Percentiles rank a stretch among this genome's conserved stretches.
Conservation (phyloP, 2,888 invertebrate genomes). For the Eupsilia transversa region DNA sequence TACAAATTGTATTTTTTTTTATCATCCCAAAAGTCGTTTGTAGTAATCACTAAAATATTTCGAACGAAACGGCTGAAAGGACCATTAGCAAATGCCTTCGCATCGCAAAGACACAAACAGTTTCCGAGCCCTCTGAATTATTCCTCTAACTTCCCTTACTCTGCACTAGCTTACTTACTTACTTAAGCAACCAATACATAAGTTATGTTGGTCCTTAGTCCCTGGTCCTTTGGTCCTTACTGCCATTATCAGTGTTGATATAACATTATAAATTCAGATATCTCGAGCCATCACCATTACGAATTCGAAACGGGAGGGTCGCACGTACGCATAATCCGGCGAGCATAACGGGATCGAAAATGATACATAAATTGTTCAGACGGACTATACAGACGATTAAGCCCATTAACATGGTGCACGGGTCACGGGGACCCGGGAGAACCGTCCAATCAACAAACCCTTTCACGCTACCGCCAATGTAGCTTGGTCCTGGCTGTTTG, state of each 20-base stretch:
- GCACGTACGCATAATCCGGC: slow-evolving; percentile 84
- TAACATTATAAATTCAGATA: slow-evolving; percentile 83
- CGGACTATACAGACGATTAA: slow-evolving; percentile 89
- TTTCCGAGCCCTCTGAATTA: slow-evolving; percentile 49
- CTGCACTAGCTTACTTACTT: slow-evolving; percentile 44
- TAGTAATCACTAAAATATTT: slow-evolving; percentile 54
- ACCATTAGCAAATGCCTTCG: slow-evolving; percentile 53
- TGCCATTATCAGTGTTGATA: slow-evolving; percentile 72
- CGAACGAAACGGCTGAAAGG: slow-evolving; percentile 27
- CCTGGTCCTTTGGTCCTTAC: slow-evolving; percentile 34
- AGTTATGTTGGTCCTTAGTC: slow-evolving; percentile 53
- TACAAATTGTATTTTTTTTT: slow-evolving; percentile 33
- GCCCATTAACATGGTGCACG: slow-evolving; percentile 88
- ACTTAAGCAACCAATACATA: slow-evolving; percentile 53
- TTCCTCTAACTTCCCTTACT: slow-evolving; percentile 36
- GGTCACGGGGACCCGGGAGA: slow-evolving; percentile 81
- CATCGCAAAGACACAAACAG: slow-evolving; percentile 48
- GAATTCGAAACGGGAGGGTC: slow-evolving; percentile 78
- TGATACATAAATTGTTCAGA: slow-evolving; percentile 90
- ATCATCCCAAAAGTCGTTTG: slow-evolving; percentile 21
- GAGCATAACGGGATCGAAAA: slow-evolving; percentile 90
- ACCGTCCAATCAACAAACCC: slow-evolving; percentile 87
- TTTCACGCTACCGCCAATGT: slow-evolving; percentile 71
- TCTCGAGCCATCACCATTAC: slow-evolving; percentile 82
- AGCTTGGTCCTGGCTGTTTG: slow-evolving; percentile 58